Evolutionary conservation across 2,888 invertebrate species (phyloP).

Genomic region (Euspilapteryx auroguttella): DNA sequence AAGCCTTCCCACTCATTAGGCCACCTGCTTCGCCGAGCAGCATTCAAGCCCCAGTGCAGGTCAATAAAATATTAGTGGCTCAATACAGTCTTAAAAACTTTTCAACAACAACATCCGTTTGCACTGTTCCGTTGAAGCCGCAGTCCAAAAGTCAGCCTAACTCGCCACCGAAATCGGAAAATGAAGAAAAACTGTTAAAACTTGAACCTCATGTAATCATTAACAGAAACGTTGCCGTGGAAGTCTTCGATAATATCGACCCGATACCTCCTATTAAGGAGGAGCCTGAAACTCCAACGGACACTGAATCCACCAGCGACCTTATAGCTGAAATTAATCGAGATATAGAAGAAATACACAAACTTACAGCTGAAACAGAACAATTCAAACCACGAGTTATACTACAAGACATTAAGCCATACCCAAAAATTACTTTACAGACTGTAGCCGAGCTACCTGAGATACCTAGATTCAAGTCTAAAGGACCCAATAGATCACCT

Average conservation of each 20-base stretch:
- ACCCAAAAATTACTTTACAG: constrained; percentile 63
- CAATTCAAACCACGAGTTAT: constrained; percentile 34
- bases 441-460: constrained; percentile 64
- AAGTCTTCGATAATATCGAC: constrained; percentile 40
- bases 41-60: constrained; percentile 45
- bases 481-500: constrained; percentile 25
- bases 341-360: constrained; percentile 53
- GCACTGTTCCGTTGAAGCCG: constrained; percentile 26
- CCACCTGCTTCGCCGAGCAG: constrained; percentile 63
- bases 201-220: constrained; percentile 24
- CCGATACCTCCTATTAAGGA: constrained; percentile 45
- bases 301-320: constrained; percentile 35
- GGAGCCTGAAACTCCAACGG: constrained; percentile 33
- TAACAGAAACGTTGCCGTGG: constrained; percentile 27
- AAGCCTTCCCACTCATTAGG: constrained; percentile 64
- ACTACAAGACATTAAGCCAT: constrained; percentile 51
- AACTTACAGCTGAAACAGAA: constrained; percentile 48
- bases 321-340: constrained; percentile 44
- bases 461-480: constrained; percentile 60
- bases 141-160: constrained; percentile 52
- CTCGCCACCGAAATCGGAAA: constrained; percentile 47
- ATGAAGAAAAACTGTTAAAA: constrained; percentile 28
- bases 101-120: constrained; percentile 27
- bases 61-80: constrained; percentile 60
- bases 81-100: constrained; percentile 60